Evolutionary conservation across 2,797 vertebrate species (phyloP).

Genomic region (Choloepus didactylus): DNA sequence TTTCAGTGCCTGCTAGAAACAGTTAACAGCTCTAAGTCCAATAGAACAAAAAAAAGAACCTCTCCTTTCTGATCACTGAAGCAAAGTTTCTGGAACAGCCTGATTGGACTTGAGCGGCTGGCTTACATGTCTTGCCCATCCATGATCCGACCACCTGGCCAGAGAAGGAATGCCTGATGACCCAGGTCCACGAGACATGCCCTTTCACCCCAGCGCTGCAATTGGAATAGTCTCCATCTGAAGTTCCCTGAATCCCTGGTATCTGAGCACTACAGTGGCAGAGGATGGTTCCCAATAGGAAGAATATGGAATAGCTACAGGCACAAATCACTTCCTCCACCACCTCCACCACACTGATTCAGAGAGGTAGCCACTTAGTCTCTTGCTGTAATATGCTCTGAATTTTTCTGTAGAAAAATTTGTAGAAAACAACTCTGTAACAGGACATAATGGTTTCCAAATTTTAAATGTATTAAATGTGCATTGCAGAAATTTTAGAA

Average conservation of each 20-base stretch:
- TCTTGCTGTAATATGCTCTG: not conserved
- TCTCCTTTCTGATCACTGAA: not conserved
- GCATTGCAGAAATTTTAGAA: constrained; percentile 50
- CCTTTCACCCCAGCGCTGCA: not conserved
- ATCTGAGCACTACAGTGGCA: not conserved
- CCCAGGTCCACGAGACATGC: not conserved
- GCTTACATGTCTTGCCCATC: too few relatives aligned
- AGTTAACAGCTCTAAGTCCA: not conserved
- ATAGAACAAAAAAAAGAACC: not conserved
- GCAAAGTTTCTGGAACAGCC: not conserved
- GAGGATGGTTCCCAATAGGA: not conserved
- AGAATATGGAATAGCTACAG: not conserved
- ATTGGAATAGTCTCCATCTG: not conserved
- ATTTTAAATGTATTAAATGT: constrained; percentile 18
- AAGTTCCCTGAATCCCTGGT: not conserved
- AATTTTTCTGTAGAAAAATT: not conserved
- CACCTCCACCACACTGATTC: not conserved
- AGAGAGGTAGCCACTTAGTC: not conserved
- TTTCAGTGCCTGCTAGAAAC: not conserved
- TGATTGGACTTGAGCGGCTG: not conserved
- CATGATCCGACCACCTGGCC: not conserved
- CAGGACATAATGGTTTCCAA: not conserved
- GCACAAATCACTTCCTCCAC: not conserved
- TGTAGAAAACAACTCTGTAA: constrained; percentile 40
- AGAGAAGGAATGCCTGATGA: not conserved